Evolutionary conservation across 35 echinoderm and acorn worm genomes (phyloP), one percentile per base, ranked within the genome.

Genomic region (Ophiothrix spiculata): DNA sequence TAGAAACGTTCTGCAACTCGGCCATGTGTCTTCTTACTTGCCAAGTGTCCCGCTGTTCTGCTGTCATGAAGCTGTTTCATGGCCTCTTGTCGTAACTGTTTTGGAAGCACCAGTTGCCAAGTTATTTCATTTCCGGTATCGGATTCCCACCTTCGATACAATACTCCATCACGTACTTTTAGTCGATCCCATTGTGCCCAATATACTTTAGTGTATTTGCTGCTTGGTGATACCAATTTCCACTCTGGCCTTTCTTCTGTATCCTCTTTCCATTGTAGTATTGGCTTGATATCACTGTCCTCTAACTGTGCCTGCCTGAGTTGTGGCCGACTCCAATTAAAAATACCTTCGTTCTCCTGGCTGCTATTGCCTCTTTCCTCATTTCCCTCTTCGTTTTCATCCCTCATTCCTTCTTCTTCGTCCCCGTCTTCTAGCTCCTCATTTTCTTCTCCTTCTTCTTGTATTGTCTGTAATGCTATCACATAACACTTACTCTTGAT

Each of bases 101-200:
- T 81, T 33, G 90, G 84, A 14, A 87, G n/a, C 12, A 92, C 84
- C 19, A 80, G 31, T 45, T 84, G 54, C 36, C 80, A 89, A 4
- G 46, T 75, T 23, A 83, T 83, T n/a, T 75, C 64, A 77, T 89
- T 34, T 0, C 79, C 79, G 0, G 13, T 31, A 64, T 74, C 33
- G 1, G 36, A 31, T 56, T 84, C 88, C 80, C 88, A 90, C 35
- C 88, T 0, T 35, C 39, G 56, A 21, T 77, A 78, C 21, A 90
- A 54, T 23, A 85, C 74, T 31, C 81, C 82, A 37, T 90, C 74
- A 32, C 75, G 74, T 11, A 90, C 3, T 19, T 85, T 37, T 46
- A 90, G 32, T 4, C 33, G 1, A 39, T 90, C 81, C 82, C 82
- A 85, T 80, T 85, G 83, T 17, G 76, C 17, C 89, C 82, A 91